Evolutionary conservation across 2,888 invertebrate species (phyloP).

Genomic region (Apotomis betuletana): DNA sequence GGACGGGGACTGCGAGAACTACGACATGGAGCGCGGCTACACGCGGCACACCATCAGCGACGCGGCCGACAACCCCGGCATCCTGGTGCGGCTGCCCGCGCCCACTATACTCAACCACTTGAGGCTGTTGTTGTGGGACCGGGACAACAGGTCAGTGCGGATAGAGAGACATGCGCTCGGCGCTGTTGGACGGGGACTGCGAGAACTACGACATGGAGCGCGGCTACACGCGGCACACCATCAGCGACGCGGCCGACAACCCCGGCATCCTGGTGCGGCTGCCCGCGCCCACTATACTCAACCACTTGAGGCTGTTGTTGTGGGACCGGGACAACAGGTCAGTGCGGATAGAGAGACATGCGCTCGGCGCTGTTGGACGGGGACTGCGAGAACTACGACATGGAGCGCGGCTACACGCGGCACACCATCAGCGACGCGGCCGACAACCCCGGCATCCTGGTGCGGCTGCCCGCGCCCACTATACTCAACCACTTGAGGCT

Average conservation of each 20-base stretch:
- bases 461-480: too few species aligned
- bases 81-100: slow-evolving; percentile 92
- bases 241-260: slow-evolving; percentile 89
- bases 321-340: slow-evolving; percentile 96
- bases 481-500: too few species aligned
- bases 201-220: slow-evolving; percentile 96
- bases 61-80: slow-evolving; percentile 88
- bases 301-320: slow-evolving; percentile 95
- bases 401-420: too few species aligned
- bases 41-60: slow-evolving; percentile 94
- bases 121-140: slow-evolving; percentile 96
- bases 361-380: too few species aligned
- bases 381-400: too few species aligned
- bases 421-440: too few species aligned
- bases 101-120: slow-evolving; percentile 97
- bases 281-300: slow-evolving; percentile 93
- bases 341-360: not conserved
- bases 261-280: slow-evolving; percentile 93
- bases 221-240: slow-evolving; percentile 94
- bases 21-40: slow-evolving; percentile 97
- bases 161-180: slow-evolving; percentile 91
- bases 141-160: slow-evolving; percentile 87
- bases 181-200: slow-evolving; percentile 94
- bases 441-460: too few species aligned
- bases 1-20: slow-evolving; percentile 93